Evolutionary conservation across 2,113 vertebrate species (phyloP), one percentile per base, ranked within the genome.

Genomic region (Callipepla squamata): DNA sequence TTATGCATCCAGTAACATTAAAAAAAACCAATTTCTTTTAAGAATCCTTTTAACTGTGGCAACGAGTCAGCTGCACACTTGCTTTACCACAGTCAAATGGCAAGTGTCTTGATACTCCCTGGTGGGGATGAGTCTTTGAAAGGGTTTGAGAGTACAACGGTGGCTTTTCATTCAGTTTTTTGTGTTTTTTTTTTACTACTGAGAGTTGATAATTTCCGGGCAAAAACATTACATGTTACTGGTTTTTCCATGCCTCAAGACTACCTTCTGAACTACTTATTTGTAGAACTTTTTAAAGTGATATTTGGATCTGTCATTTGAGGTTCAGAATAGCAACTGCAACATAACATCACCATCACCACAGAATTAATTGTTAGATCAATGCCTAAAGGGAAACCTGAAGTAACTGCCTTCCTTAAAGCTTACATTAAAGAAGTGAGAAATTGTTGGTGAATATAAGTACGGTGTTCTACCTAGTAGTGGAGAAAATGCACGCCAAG

Each of bases 341-440:
- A 90, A 55, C 38, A 48, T 17, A 51, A n/a, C 9, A 72, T 19
- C 18, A 68, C 18, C 6, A 72, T 19, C 10, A 68, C 15, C 3
- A 22, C 10, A 70, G 62, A 83, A 66, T 45, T 26, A 48, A 74
- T 65, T 13, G 26, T 53, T 19, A 92, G 58, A 78, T 22, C 32
- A 15, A 47, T 11, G 28, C 47, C 55, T 85, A 45, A 83, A 80
- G 45, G 26, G 58, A 58, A 74, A 30, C 26, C 67, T 22, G 65
- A 87, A 80, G 61, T 80, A 44, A 59, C 23, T 9, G 16, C 61
- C 40, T 85, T 68, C 70, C 61, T 68, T 69, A 79, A 69, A 50
- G 63, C 32, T 63, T 80, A 6, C 21, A 74, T 94, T 83, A 91
- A 76, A 78, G 94, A 95, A 96, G 57, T 0, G 61, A 96, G 73